Conservation (phyloP, 2,797 vertebrate species). For the Mionectes olivaceus region DNA sequence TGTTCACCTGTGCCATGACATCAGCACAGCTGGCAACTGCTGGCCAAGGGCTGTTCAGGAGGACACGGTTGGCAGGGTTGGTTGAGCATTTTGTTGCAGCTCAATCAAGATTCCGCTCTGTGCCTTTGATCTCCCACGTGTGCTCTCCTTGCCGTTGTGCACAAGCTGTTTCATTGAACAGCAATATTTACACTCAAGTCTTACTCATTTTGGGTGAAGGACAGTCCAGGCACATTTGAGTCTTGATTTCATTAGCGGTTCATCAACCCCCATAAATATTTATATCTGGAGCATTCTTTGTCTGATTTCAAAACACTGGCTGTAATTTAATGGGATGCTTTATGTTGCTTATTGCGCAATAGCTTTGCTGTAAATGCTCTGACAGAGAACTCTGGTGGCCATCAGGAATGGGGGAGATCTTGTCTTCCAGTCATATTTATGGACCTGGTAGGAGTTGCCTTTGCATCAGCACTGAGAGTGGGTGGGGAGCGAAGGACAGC, state of each 20-base stretch:
- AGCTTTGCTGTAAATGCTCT: not conserved
- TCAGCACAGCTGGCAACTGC: not conserved
- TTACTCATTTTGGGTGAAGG: not conserved
- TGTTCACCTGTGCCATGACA: fast-evolving
- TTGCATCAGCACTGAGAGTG: not conserved
- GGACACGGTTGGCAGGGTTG: not conserved
- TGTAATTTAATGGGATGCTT: not conserved
- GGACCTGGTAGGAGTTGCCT: not conserved
- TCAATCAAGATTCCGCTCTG: not conserved
- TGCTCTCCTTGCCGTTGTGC: fast-evolving
- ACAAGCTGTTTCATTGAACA: not conserved
- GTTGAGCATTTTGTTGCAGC: not conserved
- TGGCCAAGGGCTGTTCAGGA: not conserved
- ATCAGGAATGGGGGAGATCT: not conserved
- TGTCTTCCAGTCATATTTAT: not conserved
- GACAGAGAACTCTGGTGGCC: not conserved
- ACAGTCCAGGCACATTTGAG: not conserved
- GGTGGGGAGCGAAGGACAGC: not conserved
- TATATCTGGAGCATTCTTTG: constrained; percentile 32
- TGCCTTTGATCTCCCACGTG: not conserved
- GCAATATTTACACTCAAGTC: not conserved
- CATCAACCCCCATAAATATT: constrained; percentile 58
- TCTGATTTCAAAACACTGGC: constrained; percentile 31
- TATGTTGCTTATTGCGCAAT: not conserved
- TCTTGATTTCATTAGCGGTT: constrained; percentile 53